Conservation (phyloP, 2,113 vertebrate species). For the Varanus salvator region DNA sequence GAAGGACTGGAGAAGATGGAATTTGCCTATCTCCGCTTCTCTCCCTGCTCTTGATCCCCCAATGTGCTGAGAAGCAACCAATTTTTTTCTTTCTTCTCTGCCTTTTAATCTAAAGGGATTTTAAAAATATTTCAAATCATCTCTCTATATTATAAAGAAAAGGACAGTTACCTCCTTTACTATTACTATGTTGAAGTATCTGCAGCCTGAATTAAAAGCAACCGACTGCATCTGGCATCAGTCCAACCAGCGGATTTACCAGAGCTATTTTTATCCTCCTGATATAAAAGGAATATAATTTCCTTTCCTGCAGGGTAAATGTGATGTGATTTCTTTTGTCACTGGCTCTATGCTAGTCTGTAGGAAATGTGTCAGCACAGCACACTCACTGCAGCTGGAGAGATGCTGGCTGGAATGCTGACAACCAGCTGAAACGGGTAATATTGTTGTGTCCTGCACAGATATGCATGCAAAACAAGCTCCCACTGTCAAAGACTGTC, state of each 20-base stretch:
- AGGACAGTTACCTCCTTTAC: background rate
- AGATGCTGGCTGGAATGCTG: background rate
- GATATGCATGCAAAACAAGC: background rate
- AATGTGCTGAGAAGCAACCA: background rate
- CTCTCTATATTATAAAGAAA: background rate
- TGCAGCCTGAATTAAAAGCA: constrained; percentile 9
- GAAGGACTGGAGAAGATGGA: background rate
- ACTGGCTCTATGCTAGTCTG: constrained; percentile 7
- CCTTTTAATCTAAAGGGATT: background rate
- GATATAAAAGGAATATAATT: constrained; percentile 26
- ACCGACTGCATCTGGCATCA: background rate
- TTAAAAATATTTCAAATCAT: background rate
- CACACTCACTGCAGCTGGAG: background rate
- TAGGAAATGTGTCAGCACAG: constrained; percentile 24
- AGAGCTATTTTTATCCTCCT: background rate
- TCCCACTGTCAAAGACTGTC: background rate
- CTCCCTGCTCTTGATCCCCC: background rate
- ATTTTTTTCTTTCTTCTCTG: background rate
- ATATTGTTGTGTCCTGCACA: background rate
- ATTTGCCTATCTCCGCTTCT: background rate
- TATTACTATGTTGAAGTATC: background rate
- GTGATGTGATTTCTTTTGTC: constrained; percentile 43
- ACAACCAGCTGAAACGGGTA: background rate
- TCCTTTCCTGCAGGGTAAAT: constrained; percentile 37
- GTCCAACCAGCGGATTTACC: constrained; percentile 29